Conservation (phyloP, 1,140 invertebrate genomes). For the Cardiocondyla obscurior region DNA sequence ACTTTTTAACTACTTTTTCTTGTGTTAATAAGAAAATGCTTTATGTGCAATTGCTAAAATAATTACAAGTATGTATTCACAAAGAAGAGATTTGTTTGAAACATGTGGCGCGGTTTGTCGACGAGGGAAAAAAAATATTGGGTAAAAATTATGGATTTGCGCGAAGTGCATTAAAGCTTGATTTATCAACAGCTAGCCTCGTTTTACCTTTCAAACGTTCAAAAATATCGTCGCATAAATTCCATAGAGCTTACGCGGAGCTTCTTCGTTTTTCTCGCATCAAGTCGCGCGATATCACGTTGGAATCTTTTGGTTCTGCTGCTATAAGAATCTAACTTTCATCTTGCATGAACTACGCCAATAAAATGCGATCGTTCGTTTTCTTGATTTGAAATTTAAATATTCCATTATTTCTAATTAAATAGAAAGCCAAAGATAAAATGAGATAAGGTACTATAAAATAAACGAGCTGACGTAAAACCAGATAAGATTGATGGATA, state of each 20-base stretch:
- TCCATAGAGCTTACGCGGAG: constrained; percentile 26
- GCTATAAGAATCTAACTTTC: neutral
- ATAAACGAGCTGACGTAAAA: neutral
- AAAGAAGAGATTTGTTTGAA: constrained; percentile 1
- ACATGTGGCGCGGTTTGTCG: neutral
- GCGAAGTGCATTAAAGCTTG: constrained; percentile 22
- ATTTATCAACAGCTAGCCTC: constrained; percentile 31
- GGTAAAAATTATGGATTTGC: constrained; percentile 30
- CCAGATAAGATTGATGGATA: neutral
- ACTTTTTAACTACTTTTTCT: neutral
- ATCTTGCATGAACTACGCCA: neutral
- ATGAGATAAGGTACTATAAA: neutral
- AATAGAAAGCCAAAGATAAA: neutral
- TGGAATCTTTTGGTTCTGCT: constrained; percentile 2
- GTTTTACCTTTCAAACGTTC: constrained; percentile 34
- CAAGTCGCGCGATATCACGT: neutral
- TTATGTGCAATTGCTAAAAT: neutral
- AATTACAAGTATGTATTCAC: neutral
- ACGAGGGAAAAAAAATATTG: constrained; percentile 28
- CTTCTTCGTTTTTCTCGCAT: constrained; percentile 29
- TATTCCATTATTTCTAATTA: neutral
- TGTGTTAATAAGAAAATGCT: neutral
- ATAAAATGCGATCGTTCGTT: neutral
- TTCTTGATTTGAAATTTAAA: neutral
- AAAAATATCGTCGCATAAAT: constrained; percentile 50